Evolutionary conservation across 2,113 vertebrate species (phyloP).

Genomic region (Corapipo altera): DNA sequence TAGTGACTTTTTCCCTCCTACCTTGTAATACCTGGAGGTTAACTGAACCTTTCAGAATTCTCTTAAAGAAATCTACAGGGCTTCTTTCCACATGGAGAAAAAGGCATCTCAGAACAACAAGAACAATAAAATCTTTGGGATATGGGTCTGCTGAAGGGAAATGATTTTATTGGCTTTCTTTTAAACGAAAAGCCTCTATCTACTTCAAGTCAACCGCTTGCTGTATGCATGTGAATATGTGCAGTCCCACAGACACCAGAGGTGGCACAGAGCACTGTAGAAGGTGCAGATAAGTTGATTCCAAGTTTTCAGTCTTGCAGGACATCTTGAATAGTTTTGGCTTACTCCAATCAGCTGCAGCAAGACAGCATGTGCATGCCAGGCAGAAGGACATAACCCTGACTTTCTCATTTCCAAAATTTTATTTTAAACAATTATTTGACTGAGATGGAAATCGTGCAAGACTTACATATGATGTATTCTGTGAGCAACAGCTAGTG

Average conservation of each 20-base stretch:
- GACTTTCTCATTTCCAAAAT: background rate
- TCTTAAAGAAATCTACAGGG: background rate
- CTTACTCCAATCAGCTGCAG: background rate
- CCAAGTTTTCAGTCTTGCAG: background rate
- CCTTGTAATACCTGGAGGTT: background rate
- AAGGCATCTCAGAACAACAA: background rate
- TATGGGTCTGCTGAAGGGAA: background rate
- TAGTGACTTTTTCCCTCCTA: background rate
- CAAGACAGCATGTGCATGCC: background rate
- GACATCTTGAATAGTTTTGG: background rate
- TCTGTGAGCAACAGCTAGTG: background rate
- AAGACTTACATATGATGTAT: background rate
- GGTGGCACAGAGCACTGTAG: background rate
- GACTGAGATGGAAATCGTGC: background rate
- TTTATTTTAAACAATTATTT: background rate
- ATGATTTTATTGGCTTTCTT: background rate
- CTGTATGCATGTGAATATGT: rapidly evolving
- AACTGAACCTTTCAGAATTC: background rate
- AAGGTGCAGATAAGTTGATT: background rate
- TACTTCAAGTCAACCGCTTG: background rate
- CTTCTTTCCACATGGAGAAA: background rate
- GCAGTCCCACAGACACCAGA: background rate
- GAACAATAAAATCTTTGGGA: background rate
- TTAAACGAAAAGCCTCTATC: background rate
- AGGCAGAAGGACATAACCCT: background rate